These are phyloP conservation scores for Lithophane socia DNA, from an alignment of 2,888 invertebrate genomes.

Conservation along the genomic window DNA sequence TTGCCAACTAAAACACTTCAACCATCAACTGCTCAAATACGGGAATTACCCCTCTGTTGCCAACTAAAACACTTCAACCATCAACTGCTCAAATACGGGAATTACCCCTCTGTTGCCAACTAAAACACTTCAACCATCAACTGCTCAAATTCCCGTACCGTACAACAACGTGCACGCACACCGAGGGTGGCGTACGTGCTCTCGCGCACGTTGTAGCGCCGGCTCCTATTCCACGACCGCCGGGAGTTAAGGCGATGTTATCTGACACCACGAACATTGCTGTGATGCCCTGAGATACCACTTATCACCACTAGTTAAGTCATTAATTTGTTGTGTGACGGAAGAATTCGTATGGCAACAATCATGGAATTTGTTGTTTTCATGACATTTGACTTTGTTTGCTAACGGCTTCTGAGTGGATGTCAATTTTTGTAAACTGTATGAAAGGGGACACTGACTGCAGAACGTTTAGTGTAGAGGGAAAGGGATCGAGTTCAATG, in stretches of 20 bases:
- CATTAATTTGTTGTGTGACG: slow-evolving; percentile 15
- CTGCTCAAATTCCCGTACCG: slow-evolving; percentile 53
- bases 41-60: too few relatives aligned
- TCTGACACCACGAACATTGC: slow-evolving; percentile 66
- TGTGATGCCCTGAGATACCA: slow-evolving; percentile 48
- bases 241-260: slow-evolving; percentile 75
- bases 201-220: slow-evolving; percentile 80
- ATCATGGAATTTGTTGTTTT: slow-evolving; percentile 19
- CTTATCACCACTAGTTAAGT: slow-evolving; percentile 24
- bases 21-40: too few relatives aligned
- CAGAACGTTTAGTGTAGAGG: neutral
- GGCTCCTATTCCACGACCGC: slow-evolving; percentile 73
- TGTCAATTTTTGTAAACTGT: neutral
- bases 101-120: too few relatives aligned
- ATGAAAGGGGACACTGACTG: slow-evolving; percentile 14
- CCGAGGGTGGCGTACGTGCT: slow-evolving; percentile 86
- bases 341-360: slow-evolving; percentile 25
- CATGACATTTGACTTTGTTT: slow-evolving; percentile 11
- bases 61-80: too few relatives aligned
- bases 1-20: too few relatives aligned
- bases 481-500: slow-evolving; percentile 5
- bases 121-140: neutral
- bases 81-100: too few relatives aligned
- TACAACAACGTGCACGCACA: slow-evolving; percentile 70
- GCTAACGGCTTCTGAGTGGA: neutral